Evolutionary conservation across 2,113 vertebrate genomes (phyloP).

Genomic region (Electrona antarctica): DNA sequence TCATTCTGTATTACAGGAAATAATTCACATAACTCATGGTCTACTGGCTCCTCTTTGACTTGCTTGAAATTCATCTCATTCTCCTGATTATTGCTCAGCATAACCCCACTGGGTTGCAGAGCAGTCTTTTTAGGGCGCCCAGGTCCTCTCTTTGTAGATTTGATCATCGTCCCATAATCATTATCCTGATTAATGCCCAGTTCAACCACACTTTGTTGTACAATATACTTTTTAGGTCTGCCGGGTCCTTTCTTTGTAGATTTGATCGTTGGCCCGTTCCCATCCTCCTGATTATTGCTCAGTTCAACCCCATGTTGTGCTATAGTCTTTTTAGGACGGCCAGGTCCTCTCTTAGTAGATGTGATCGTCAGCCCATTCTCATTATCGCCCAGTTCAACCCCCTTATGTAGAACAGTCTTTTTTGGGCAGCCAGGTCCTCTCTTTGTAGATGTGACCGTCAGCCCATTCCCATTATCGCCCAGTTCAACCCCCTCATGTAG

Average conservation of each 20-base stretch:
- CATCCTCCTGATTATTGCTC: too few species aligned
- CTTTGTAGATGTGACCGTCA: background rate
- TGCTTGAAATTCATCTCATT: constrained; percentile 17
- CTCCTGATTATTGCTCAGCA: background rate
- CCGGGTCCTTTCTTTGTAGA: too few species aligned
- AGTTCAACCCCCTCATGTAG: too few species aligned
- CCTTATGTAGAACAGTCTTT: background rate
- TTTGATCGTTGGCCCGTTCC: too few species aligned
- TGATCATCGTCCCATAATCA: background rate
- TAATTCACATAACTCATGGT: constrained; percentile 31
- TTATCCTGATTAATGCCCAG: too few species aligned
- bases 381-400: too few species aligned
- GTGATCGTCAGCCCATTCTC: background rate
- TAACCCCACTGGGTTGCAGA: background rate
- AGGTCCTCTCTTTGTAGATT: background rate
- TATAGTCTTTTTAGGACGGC: too few species aligned
- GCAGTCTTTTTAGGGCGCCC: background rate
- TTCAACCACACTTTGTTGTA: too few species aligned
- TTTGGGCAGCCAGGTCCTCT: background rate
- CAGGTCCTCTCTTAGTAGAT: too few species aligned
- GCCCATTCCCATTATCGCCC: too few species aligned
- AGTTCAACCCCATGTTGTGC: too few species aligned
- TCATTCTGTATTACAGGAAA: constrained; percentile 24
- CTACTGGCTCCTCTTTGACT: constrained; percentile 23
- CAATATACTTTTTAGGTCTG: too few species aligned